Conservation (phyloP, 2,888 invertebrate genomes). For the Sycophila texana region DNA sequence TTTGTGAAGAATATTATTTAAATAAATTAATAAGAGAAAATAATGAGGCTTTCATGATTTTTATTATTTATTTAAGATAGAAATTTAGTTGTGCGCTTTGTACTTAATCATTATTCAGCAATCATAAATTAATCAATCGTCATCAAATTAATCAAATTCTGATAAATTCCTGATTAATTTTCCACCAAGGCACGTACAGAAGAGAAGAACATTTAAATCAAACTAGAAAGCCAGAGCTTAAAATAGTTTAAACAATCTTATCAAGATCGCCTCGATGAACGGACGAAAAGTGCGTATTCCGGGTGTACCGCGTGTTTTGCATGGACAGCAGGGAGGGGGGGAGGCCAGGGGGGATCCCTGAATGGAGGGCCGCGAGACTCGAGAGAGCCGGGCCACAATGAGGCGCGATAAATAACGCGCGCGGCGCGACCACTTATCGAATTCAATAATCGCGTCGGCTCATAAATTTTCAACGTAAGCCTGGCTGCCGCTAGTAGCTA, state of each 20-base stretch:
- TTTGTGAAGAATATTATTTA: too few species aligned
- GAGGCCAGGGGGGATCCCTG: background rate
- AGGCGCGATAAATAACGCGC: slow-evolving; percentile 43
- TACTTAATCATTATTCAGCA: too few species aligned
- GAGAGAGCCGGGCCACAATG: slow-evolving; percentile 3
- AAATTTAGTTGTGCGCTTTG: too few species aligned
- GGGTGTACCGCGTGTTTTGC: background rate
- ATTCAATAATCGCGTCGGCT: slow-evolving; percentile 41
- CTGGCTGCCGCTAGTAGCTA: background rate
- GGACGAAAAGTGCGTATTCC: slow-evolving; percentile 41
- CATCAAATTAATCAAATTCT: too few species aligned
- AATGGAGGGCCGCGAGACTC: background rate
- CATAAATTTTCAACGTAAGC: slow-evolving; percentile 3
- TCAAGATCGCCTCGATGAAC: slow-evolving; percentile 18
- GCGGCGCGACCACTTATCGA: slow-evolving; percentile 34
- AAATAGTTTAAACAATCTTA: background rate
- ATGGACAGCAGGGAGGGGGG: background rate
- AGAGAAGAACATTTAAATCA: too few species aligned
- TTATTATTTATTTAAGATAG: too few species aligned
- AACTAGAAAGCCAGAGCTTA: too few species aligned
- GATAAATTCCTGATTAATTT: too few species aligned
- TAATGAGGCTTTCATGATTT: too few species aligned
- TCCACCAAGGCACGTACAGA: too few species aligned
- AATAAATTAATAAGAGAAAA: too few species aligned
- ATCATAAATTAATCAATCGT: too few species aligned